Evolutionary conservation across 1,140 invertebrate genomes (phyloP).

Genomic region (Aphidius gifuensis): DNA sequence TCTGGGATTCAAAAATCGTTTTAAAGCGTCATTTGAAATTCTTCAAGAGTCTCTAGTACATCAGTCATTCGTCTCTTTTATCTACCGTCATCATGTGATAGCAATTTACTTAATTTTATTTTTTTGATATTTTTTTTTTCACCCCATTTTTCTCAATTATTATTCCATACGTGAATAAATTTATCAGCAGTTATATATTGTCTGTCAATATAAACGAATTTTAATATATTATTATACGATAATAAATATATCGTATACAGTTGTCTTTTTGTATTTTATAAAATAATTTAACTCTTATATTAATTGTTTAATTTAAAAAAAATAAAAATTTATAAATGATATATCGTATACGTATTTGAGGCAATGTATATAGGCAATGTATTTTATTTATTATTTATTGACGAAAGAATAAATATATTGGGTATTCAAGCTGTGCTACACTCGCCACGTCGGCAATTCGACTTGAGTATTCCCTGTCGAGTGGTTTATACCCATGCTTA

Average conservation of each 20-base stretch:
- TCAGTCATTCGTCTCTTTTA: constrained; percentile 35
- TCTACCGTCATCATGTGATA: constrained; percentile 11
- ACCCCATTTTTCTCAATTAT: no score
- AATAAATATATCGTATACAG: no score
- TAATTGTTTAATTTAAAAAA: background rate
- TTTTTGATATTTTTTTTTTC: background rate
- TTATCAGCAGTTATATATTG: background rate
- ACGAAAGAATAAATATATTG: constrained; percentile 31
- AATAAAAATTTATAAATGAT: background rate
- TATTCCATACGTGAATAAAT: constrained; percentile 5
- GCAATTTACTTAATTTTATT: background rate
- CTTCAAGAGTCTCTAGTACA: constrained; percentile 39
- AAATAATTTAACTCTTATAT: no score
- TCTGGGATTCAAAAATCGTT: constrained; percentile 43
- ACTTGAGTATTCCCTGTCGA: constrained; percentile 48
- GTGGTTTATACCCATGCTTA: constrained; percentile 57
- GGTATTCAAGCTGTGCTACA: constrained; percentile 50
- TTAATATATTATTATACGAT: no score
- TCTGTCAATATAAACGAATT: no score
- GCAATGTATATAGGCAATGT: background rate
- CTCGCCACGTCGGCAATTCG: constrained; percentile 37
- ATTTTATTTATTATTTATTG: background rate
- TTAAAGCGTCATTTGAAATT: constrained; percentile 41
- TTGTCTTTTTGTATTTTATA: no score
- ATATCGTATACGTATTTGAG: background rate